Conservation (phyloP, 92 coral and sea anemone genomes). For the Paramuricea clavata region DNA sequence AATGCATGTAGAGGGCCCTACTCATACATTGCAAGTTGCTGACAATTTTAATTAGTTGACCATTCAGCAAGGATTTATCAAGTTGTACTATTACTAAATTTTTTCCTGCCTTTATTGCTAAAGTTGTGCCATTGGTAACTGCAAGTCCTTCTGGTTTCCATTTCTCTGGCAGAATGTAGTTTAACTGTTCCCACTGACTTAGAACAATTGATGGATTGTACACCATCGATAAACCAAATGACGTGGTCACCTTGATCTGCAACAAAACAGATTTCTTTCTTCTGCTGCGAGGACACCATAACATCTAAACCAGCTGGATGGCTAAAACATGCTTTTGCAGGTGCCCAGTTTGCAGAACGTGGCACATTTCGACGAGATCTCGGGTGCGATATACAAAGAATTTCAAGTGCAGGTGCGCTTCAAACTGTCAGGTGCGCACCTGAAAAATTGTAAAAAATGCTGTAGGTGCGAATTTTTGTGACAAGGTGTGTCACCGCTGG, state of each 20-base stretch:
- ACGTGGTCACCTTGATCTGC: conserved; percentile 58
- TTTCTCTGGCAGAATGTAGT: conserved; percentile 33
- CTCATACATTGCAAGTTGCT: conserved; percentile 43
- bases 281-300: conserved; percentile 51
- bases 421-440: no score
- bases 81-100: no score
- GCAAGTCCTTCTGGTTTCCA: conserved; percentile 54
- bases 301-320: conserved; percentile 80
- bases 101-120: no score
- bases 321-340: conserved; percentile 48
- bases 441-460: no score
- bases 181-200: conserved; percentile 62
- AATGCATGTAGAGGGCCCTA: no score
- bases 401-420: no score
- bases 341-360: no score
- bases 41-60: conserved; percentile 50
- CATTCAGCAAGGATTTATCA: conserved; percentile 51
- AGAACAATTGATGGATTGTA: conserved; percentile 29
- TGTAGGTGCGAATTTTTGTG: no score
- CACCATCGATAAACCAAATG: conserved; percentile 49
- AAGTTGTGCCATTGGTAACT: conserved; percentile 10
- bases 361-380: no score
- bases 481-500: no score
- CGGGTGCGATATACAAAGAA: no score
- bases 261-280: conserved; percentile 65